These are phyloP conservation scores for Orgyia antiqua DNA, from an alignment of 2,888 invertebrate genomes.

Conservation along the genomic window DNA sequence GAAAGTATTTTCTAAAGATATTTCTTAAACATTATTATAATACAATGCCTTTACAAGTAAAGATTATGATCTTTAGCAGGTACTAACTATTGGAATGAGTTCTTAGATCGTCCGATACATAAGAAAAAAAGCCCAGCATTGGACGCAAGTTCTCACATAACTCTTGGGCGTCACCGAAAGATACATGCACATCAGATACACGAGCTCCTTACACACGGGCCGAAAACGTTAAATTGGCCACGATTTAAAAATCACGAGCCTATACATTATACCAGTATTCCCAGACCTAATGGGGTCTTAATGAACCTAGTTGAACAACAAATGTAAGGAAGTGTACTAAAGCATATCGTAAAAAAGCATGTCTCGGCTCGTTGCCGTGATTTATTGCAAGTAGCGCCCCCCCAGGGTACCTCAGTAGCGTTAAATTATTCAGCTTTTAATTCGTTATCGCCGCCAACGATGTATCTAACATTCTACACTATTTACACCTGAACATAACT, in stretches of 20 bases:
- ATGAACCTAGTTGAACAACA: constrained; percentile 62
- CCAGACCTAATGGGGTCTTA: constrained; percentile 45
- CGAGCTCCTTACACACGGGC: constrained; percentile 36
- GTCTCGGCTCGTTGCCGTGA: constrained; percentile 64
- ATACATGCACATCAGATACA: constrained; percentile 50
- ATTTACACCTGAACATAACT: constrained; percentile 69
- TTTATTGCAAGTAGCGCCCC: constrained; percentile 60
- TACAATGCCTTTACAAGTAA: constrained; percentile 11
- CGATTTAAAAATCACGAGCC: constrained; percentile 46
- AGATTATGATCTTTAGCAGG: constrained; percentile 17
- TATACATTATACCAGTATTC: constrained; percentile 58
- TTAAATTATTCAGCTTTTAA: constrained; percentile 77
- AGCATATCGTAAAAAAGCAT: constrained; percentile 64
- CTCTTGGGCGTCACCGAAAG: constrained; percentile 42
- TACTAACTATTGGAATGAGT: constrained; percentile 19
- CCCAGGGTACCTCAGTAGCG: constrained; percentile 48
- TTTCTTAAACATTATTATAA: too few relatives aligned
- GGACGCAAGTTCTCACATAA: constrained; percentile 59
- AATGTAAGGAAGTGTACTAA: constrained; percentile 62
- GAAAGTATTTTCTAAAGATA: too few relatives aligned
- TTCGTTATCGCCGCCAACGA: constrained; percentile 68
- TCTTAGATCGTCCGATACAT: constrained; percentile 27
- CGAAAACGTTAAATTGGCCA: constrained; percentile 59
- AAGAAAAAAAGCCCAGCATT: constrained; percentile 25
- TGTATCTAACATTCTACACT: constrained; percentile 62